Evolutionary conservation across 2,888 invertebrate genomes (phyloP).

Genomic region (Acleris laterana): DNA sequence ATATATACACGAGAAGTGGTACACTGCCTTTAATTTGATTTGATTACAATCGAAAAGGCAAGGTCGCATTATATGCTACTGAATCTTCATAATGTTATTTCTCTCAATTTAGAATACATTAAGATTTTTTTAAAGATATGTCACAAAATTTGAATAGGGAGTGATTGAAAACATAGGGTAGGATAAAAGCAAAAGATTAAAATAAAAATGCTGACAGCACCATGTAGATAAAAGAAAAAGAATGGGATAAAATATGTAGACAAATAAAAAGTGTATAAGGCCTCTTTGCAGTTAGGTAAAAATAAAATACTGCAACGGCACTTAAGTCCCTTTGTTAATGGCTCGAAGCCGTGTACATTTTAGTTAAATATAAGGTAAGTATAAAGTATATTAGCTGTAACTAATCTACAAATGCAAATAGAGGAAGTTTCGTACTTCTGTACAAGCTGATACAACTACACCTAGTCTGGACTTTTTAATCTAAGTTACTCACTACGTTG

Average conservation of each 20-base stretch:
- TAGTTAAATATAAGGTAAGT: not conserved
- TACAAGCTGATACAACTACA: not conserved
- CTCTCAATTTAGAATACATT: slow-evolving; percentile 39
- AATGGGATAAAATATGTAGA: slow-evolving; percentile 10
- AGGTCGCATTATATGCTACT: slow-evolving; percentile 69
- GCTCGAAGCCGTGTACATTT: too few relatives aligned
- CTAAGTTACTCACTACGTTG: not conserved
- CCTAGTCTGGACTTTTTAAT: not conserved
- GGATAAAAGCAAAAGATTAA: slow-evolving; percentile 2
- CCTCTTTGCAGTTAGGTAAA: too few relatives aligned
- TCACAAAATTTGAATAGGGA: slow-evolving; percentile 24
- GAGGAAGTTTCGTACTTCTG: slow-evolving; percentile 1
- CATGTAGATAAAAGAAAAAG: slow-evolving; percentile 33
- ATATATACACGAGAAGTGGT: slow-evolving; percentile 36
- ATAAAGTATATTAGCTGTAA: not conserved
- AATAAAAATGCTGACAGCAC: slow-evolving; percentile 55
- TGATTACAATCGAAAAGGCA: slow-evolving; percentile 51
- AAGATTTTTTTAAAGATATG: slow-evolving; percentile 40
- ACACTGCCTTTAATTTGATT: slow-evolving; percentile 37
- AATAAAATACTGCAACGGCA: too few relatives aligned
- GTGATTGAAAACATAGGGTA: slow-evolving; percentile 5
- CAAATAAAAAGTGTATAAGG: not conserved
- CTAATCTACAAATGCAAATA: slow-evolving; percentile 2
- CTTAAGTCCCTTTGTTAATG: too few relatives aligned
- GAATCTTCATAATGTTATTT: slow-evolving; percentile 12